Base-by-base conservation (phyloP, 2,797 vertebrate species). In the Sebastes paucispinis region DNA sequence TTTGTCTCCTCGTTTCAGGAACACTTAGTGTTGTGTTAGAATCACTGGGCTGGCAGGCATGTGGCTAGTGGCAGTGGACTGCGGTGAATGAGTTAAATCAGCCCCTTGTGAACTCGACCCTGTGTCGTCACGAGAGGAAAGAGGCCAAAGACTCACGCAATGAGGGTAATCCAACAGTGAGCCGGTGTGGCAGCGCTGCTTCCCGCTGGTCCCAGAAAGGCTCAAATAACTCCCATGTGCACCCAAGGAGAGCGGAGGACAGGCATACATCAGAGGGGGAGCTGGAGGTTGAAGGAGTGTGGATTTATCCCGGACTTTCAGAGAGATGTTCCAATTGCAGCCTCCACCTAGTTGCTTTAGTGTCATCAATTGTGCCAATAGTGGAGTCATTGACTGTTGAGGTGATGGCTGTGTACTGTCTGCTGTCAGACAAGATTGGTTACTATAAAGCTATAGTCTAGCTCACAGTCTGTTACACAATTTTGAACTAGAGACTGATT, bases 41-140 rank as follows among this genome's bases (percentile, higher is more conserved):
- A 75, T 89, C 60, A 79, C 84, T 65, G 86, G 86, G 88, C 90
- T 95, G 95, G 93, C 88, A 92, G 88, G 87, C 91, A 94, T 92
- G 88, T 93, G 92, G 92, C 91, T 90, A 89, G 91, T 93, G 92
- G 91, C 89, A 93, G 89, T 77, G 84, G 80, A 94, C 93, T 90
- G 92, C 62, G 82, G 94, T 85, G 94, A 95, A 95, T 82, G 92
- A 94, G 94, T 95, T 95, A 95, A 96, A 95, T 95, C 94, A 95
- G 90, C 87, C 85, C 80, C 91, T 88, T 39, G 83, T 88, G 88
- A 94, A 91, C 92, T 88, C 87, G 57, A 88, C 87, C 85, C 89
- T 73, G 76, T 92, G 88, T 92, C 87, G 88, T 94, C 92, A 93
- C 64, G 64, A 90, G 86, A 87, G 89, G 89, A 86, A 92, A 81